Evolutionary conservation across 2,113 vertebrate species (phyloP), one percentile per base, ranked within the genome.

Genomic region (Grus americana): DNA sequence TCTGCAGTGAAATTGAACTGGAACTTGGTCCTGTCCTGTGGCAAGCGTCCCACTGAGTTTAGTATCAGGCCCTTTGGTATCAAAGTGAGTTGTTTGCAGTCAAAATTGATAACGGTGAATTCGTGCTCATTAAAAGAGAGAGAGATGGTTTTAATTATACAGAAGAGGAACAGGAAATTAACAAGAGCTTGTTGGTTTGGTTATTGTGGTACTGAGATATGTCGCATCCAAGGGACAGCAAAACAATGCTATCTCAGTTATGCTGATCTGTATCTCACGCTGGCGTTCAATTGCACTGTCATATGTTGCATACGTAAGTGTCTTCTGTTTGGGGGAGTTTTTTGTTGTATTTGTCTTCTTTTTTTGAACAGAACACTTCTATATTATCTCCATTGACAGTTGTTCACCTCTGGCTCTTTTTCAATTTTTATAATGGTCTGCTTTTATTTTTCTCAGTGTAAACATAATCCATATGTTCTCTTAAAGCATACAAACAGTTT

Each of bases 131-230:
- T 92, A 79, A 87, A 66, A 70, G n/a, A 70, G 58, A 80, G 49
- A 62, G 58, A 62, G 36, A 38, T 61, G 49, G 46, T 91, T 96
- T 93, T 97, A 95, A 95, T 97, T 95, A 88, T n/a, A 30, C 54
- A 58, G 49, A 80, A 55, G 76, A 92, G 50, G 63, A 92, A 88
- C 89, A 96, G 95, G 96, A 98, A 97, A 97, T 97, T 86, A 95
- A 82, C 23, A 87, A 84, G 81, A 79, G 70, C 80, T 88, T 78
- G 21, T 85, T 94, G 44, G 19, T 61, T 92, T 47, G 34, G 49
- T 91, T 93, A 15, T 83, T 92, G 83, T 1, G 2, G 38, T 71
- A 80, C 70, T 20, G 7, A 86, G 59, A 84, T 82, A 79, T 9
- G 23, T 88, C 2, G 4, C n/a, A 75, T 91, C 94, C 59, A 62